Conservation (phyloP, 2,113 vertebrate species). For the Brachyistius frenatus region DNA sequence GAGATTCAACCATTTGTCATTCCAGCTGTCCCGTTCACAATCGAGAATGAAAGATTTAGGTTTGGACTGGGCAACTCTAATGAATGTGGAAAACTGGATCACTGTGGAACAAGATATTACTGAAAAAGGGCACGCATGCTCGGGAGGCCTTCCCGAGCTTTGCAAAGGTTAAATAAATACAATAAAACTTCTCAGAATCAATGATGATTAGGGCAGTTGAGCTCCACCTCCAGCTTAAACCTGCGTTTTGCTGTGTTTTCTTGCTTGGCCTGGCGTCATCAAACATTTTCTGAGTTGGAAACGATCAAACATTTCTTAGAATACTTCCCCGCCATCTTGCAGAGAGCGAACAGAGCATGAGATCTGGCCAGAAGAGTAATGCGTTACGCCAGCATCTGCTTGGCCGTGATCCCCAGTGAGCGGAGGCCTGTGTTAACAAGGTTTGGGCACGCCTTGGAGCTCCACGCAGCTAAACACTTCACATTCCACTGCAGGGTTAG, state of each 20-base stretch:
- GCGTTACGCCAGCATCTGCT: constrained; percentile 52
- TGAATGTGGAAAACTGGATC: background rate
- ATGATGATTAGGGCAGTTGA: background rate
- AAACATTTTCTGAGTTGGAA: background rate
- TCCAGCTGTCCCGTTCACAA: background rate
- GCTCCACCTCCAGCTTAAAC: background rate
- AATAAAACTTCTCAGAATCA: constrained; percentile 28
- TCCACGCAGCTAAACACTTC: constrained; percentile 47
- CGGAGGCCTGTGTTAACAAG: constrained; percentile 69
- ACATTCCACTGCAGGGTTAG: constrained; percentile 70
- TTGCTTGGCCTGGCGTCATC: background rate
- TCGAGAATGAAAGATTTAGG: background rate
- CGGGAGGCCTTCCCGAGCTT: background rate
- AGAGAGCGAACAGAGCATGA: constrained; percentile 6
- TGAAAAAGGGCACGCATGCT: background rate
- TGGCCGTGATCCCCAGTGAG: constrained; percentile 51
- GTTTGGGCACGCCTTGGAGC: constrained; percentile 63
- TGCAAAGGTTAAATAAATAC: constrained; percentile 36
- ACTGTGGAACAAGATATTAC: constrained; percentile 23
- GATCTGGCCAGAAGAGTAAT: constrained; percentile 46
- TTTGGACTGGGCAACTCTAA: background rate
- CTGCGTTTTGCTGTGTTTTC: constrained; percentile 9
- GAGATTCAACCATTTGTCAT: background rate
- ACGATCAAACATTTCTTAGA: constrained; percentile 26
- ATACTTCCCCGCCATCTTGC: constrained; percentile 31